Base-by-base conservation (phyloP, 2,113 vertebrate genomes). In the Paradoxurus hermaphroditus region DNA sequence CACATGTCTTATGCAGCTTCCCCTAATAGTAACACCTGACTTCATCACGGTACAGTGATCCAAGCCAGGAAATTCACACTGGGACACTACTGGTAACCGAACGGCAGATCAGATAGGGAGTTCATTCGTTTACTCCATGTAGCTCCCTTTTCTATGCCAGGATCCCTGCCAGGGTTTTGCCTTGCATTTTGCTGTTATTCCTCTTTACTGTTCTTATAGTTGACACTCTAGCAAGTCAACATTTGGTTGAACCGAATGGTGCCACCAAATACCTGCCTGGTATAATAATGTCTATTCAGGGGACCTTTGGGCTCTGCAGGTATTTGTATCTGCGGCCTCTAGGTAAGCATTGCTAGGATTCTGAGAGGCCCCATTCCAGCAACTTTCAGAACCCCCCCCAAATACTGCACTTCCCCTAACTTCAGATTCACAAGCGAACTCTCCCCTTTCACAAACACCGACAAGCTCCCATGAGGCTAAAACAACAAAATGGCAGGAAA, bases 41-140 rank as follows among this genome's bases (percentile, higher is more conserved):
- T 41, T 34, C 65, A 36, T 29, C 75, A 36, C 0, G 29, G 21
- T 1, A 41, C 19, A n/a, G 4, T 5, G 9, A 56, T 27, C 46
- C 6, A 9, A 63, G 62, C 23, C n/a, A 25, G 25, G 59, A 46
- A 62, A 46, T 27, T 59, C 29, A 51, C 4, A 4, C 1, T 9
- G 34, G 9, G 3, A 39, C 3, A 19, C 10, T 0, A 8, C 31
- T 27, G 27, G 36, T 23, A 16, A 49, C 10, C 36, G 53, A 56
- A 51, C 3, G 21, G 4, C 9, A 29, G 23, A 19, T 18, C 10
- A 14, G 3, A 23, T 0, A 1, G 34, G 1, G 19, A 65, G 44
- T 53, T 29, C 13, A 1, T 41, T 41, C 1, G 3, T 12, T 82
- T 25, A 21, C 2, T 56, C 10, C 39, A 29, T 2, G 14, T 49